Evolutionary conservation across 2,888 invertebrate species (phyloP), one percentile per base, ranked within the genome.

Genomic region (Microctonus brassicae): DNA sequence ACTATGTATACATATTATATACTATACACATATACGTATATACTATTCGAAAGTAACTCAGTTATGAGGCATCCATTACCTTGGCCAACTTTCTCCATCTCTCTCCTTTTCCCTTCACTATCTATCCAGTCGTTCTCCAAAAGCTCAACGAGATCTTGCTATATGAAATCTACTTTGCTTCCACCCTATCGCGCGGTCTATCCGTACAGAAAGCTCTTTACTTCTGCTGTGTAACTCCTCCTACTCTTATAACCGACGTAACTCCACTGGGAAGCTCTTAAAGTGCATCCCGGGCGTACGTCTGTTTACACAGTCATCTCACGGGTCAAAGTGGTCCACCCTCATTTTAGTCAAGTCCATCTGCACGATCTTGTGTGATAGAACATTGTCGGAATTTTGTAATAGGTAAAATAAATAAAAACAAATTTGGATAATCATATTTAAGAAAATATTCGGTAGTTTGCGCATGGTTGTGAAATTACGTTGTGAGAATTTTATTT

Each of bases 31-130:
- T n/a, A 47, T 47, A 47, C 17, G 17, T 17, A 47, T 17, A 47
- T 20, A 39, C 3, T 5, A 5, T 29, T 39, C 75, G 77, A 77
- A 80, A 80, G 80, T 81, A 82, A 83, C 80, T 81, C 76, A 78
- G 78, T 83, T 83, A 81, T 79, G 81, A 79, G 76, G 79, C 80
- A 80, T 83, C 81, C 80, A 81, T 82, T 83, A 82, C 77, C 76
- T 77, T 76, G 75, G 75, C 78, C 77, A 80, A 80, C 82, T 78
- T 61, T 65, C 68, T n/a, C 62, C 69, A 61, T 9, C 17, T 17
- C n/a, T 17, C 47, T 17, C 17, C 17, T 6, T 9, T 47, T 47
- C 7, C 7, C 17, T 20, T 17, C 17, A 7, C 17, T 47, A n/a
- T 57, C n/a, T 61, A 69, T 72, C 24, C 57, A 53, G 20, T 24